Evolutionary conservation across 1,140 invertebrate genomes (phyloP).

Genomic region (Matsumurasca onukii): DNA sequence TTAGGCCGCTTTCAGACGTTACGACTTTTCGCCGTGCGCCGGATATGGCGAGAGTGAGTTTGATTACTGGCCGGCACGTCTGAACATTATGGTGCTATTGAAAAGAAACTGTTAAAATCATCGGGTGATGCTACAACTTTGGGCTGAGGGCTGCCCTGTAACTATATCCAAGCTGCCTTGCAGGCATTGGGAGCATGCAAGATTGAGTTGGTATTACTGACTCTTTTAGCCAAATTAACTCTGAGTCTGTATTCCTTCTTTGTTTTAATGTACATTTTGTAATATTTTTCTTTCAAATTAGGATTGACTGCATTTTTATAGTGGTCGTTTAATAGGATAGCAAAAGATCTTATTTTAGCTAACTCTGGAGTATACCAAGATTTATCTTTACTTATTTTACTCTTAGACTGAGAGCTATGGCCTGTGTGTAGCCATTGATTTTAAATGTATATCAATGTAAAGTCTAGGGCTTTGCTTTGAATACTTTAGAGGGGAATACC

Average conservation of each 20-base stretch:
- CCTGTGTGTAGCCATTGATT: not conserved
- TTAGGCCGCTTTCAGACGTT: too few species aligned
- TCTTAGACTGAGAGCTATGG: too few species aligned
- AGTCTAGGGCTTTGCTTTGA: not conserved
- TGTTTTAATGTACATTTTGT: not conserved
- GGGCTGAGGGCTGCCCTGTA: not conserved
- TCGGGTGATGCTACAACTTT: not conserved
- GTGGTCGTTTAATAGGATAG: not conserved
- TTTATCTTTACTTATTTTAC: too few species aligned
- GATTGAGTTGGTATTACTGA: not conserved
- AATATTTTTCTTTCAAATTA: not conserved
- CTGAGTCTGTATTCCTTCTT: not conserved
- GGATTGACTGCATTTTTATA: not conserved
- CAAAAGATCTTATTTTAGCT: not conserved
- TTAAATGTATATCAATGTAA: too few species aligned
- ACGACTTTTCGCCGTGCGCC: too few species aligned
- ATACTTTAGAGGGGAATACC: not conserved
- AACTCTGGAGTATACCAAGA: not conserved
- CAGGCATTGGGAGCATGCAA: not conserved
- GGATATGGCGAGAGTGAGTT: too few species aligned
- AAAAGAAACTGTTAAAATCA: slow-evolving; percentile 14
- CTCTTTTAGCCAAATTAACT: not conserved
- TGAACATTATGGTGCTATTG: too few species aligned
- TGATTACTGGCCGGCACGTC: too few species aligned
- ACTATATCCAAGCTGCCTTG: slow-evolving; percentile 7